Evolutionary conservation across 1,140 invertebrate genomes (phyloP).

Genomic region (Cydia amplana): DNA sequence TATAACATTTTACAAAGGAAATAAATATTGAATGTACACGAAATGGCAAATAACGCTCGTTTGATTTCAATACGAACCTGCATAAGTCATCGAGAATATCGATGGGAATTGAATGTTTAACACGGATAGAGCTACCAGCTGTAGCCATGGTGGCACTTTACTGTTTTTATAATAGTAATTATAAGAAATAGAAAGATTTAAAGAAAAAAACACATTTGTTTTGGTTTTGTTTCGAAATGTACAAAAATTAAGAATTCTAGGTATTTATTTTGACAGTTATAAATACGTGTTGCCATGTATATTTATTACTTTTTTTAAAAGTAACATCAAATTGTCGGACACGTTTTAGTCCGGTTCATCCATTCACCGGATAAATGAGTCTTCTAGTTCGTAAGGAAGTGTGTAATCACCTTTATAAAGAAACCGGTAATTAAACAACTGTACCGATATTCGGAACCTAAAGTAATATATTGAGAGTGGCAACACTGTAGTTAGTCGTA

Average conservation of each 20-base stretch:
- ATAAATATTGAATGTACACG: conserved; percentile 15
- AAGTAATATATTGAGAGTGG: too few relatives aligned
- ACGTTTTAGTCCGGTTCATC: too few relatives aligned
- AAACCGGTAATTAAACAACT: too few relatives aligned
- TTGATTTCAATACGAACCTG: conserved; percentile 53
- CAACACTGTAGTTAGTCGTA: too few relatives aligned
- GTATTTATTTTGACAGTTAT: conserved; percentile 30
- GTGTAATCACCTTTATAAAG: neutral
- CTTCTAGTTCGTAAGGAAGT: neutral
- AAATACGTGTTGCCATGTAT: conserved; percentile 9
- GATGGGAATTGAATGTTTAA: conserved; percentile 74
- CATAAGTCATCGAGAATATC: conserved; percentile 77
- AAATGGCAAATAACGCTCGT: conserved; percentile 30
- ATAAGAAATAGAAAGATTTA: conserved; percentile 1
- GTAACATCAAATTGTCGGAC: neutral
- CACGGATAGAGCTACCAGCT: conserved; percentile 46
- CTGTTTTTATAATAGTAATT: conserved; percentile 5
- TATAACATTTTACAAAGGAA: neutral
- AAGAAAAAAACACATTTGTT: conserved; percentile 29
- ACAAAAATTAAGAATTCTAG: neutral
- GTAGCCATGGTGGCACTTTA: conserved; percentile 22
- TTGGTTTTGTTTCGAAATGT: conserved; percentile 26
- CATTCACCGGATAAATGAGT: neutral
- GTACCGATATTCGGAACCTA: too few relatives aligned
- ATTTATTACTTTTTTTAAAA: neutral